Base-by-base conservation (phyloP, 2,888 invertebrate species). In the Oligia latruncula region DNA sequence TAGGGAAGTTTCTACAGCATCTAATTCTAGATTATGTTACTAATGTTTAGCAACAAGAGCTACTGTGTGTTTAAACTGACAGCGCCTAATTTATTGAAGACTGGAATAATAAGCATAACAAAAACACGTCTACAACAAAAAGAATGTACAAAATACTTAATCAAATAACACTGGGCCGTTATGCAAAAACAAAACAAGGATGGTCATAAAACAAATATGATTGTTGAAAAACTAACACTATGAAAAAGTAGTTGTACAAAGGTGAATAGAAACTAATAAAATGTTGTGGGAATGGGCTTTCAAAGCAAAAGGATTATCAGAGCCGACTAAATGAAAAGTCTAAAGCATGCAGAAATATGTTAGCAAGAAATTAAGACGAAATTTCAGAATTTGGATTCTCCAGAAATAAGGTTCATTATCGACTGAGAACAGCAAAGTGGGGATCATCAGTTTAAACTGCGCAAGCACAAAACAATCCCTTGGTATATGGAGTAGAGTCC, bases 101-200 rank as follows among this genome's bases (percentile, higher is more conserved):
- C 23, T 77, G 64, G 52, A 78, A 64, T 71, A 68, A 62, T 46
- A 77, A 81, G 84, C 77, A 49, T 74, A 71, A 58, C 49, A 43
- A 83, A 74, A 78, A 73, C 17, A 78, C 15, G 1, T 70, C 49
- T 40, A 84, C 68, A 78, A 79, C 71, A 68, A 82, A 81, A 79
- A 55, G 40, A 68, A 72, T 66, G 43, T 65, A 70, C 23, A 62
- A 74, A 68, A 58, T 71, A 86, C n/a, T 13, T 66, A 73, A 72
- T 62, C 35, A 74, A 74, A 71, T 58, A 74, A 82, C 72, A 80
- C 72, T 29, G 84, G 89, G 80, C 81, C n/a, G 81, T 81, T 89
- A 87, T 80, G 88, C 86, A 88, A 86, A 86, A 88, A 83, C 82
- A 71, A 81, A 71, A 71, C 8, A 65, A 71, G 49, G n/a, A 74